Evolutionary conservation across 2,797 vertebrate species (phyloP).

Genomic region (Halcyon badia): DNA sequence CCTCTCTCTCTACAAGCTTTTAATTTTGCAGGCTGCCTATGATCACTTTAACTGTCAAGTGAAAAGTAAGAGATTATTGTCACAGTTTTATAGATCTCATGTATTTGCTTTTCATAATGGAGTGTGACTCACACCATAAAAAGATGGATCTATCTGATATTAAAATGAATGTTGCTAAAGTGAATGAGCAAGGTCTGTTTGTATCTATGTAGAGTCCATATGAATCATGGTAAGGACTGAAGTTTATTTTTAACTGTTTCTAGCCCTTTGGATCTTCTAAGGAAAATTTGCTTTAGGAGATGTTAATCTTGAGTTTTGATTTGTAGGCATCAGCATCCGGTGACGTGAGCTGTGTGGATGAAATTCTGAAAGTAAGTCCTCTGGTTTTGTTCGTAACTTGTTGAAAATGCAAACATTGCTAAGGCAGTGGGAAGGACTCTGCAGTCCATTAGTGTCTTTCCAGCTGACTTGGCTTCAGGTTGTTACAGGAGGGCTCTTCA

Average conservation of each 20-base stretch:
- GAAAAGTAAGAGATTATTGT: background rate
- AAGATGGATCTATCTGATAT: background rate
- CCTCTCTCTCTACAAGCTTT: background rate
- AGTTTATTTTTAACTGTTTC: constrained; percentile 27
- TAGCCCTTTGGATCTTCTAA: background rate
- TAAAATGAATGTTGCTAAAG: background rate
- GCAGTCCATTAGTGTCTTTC: background rate
- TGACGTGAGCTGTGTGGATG: constrained; percentile 97
- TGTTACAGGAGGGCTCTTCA: background rate
- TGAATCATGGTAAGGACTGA: background rate
- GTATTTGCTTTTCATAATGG: constrained; percentile 26
- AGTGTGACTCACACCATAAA: constrained; percentile 20
- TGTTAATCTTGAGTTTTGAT: constrained; percentile 60
- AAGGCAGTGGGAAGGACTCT: background rate
- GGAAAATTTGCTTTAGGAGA: background rate
- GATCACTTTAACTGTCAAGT: constrained; percentile 16
- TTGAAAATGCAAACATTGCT: background rate
- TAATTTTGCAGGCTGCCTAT: background rate
- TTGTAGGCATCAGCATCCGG: constrained; percentile 90
- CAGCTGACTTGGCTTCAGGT: background rate
- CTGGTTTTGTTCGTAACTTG: background rate
- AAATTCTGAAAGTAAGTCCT: constrained; percentile 95
- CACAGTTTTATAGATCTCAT: background rate
- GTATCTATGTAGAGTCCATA: background rate
- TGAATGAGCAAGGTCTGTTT: background rate